Evolutionary conservation across 92 coral and sea anemone genomes (phyloP), one percentile per base, ranked within the genome.

Genomic region (Palythoa grandis): DNA sequence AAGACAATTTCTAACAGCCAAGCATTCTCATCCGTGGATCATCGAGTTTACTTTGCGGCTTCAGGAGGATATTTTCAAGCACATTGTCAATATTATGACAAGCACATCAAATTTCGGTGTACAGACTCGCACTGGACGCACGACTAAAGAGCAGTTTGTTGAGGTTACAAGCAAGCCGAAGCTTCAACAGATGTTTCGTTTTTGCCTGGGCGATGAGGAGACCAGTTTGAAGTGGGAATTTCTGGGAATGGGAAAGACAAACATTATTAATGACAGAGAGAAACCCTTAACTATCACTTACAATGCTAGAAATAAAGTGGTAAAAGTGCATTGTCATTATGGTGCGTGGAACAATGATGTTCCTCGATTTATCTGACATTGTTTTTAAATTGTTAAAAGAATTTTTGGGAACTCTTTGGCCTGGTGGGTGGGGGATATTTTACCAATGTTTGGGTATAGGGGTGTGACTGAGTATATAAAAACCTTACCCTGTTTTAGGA

Each of bases 271-370:
- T 84, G 87, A 88, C 86, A 54, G 77, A 39, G 77, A 84, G 77
- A 83, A 88, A 83, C 91, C 91, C 54, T 20, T 88, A 73, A 84
- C 77, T 65, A 37, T 83, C 19, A 88, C 84, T 74, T 83, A 88
- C 88, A 88, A 83, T 74, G 52, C 65, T 29, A n/a, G 29, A 88
- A 83, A 74, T 82, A 84, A 88, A 76, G 77, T 57, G 23, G 83
- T 76, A 29, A 83, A 83, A 43, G 78, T 88, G 68, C 39, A 74
- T 68, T 83, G 88, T 83, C 91, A 88, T 77, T 88, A 88, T 50
- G 88, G 91, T 58, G 82, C 83, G 37, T 88, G 91, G 91, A 88
- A 88, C 57, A 65, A 88, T 83, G 72, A 84, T 76, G 88, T 88
- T 54, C 84, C 88, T 73, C 91, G 83, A 76, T 88, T 88, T 88